Base-by-base conservation (phyloP, 1,140 invertebrate genomes). In the Drosophila albomicans region DNA sequence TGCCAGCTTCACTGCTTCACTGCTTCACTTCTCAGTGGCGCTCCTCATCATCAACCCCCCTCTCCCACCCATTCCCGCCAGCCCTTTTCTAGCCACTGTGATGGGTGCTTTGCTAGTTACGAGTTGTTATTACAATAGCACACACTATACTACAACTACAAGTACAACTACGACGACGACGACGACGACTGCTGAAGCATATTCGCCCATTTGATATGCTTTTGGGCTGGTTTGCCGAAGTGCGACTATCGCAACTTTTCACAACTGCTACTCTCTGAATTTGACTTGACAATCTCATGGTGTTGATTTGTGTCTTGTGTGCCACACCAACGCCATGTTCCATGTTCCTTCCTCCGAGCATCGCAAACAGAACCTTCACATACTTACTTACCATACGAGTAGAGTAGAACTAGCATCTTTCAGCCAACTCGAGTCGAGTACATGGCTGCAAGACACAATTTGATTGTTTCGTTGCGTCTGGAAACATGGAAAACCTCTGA, bases 211-310 rank as follows among this genome's bases (percentile, higher is more conserved):
- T 62, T 69, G 72, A 68, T 74, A 69, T 64, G 63, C 32, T 49
- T 56, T 59, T 65, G 38, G 49, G 15, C 48, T 43, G 52, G 32
- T 32, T 25, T 48, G 20, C 13, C 45, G 41, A 63, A 75, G 58
- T 75, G 71, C 56, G 62, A 79, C 77, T 67, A 76, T 79, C 66
- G 65, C 65, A 78, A 78, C 63, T 78, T 75, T 78, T 74, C 46
- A 75, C 62, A 65, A 77, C 70, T 75, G 72, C 25, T 69, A 64
- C 58, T 58, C 58, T 58, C 74, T 79, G 77, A 77, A 64, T 79
- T 73, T 79, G 77, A 73, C 74, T 77, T 79, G 68, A 77, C 77
- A 73, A 77, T 79, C 68, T 68, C 63, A 77, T 67, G 68, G 77
- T 77, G 77, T 73, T 79, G 69, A 79, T 79, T 79, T 79, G 77